Conservation (phyloP, 2,113 vertebrate genomes). For the Periophthalmus modestus region DNA sequence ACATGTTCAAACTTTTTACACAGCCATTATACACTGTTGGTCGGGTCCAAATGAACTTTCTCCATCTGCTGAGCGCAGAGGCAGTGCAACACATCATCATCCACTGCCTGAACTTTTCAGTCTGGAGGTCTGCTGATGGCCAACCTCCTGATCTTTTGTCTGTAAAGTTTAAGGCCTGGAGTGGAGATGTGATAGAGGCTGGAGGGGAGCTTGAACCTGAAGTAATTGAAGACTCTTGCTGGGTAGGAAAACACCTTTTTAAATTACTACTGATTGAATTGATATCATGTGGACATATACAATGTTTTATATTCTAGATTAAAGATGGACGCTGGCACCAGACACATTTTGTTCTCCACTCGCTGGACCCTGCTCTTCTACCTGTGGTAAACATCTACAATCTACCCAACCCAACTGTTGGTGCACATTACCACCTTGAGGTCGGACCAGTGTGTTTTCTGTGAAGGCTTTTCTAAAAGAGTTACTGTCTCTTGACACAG, state of each 20-base stretch:
- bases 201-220: slow-evolving; percentile 84
- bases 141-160: slow-evolving; percentile 66
- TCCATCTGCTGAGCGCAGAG: slow-evolving; percentile 92
- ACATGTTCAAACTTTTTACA: not conserved
- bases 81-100: slow-evolving; percentile 93
- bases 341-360: slow-evolving; percentile 88
- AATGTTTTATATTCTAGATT: slow-evolving; percentile 73
- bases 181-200: slow-evolving; percentile 84
- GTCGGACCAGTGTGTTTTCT: slow-evolving; percentile 96
- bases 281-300: not conserved
- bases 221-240: slow-evolving; percentile 87
- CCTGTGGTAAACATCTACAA: slow-evolving; percentile 88
- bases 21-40: slow-evolving; percentile 87
- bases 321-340: slow-evolving; percentile 93
- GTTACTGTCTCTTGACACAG: slow-evolving; percentile 23
- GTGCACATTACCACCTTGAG: slow-evolving; percentile 91
- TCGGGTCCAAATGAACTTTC: slow-evolving; percentile 95
- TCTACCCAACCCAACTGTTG: slow-evolving; percentile 82
- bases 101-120: slow-evolving; percentile 89
- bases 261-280: not conserved
- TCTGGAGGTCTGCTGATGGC: slow-evolving; percentile 80
- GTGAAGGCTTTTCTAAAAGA: slow-evolving; percentile 68
- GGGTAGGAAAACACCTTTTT: slow-evolving; percentile 74
- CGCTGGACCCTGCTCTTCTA: slow-evolving; percentile 87
- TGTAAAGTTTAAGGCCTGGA: slow-evolving; percentile 89